Conservation (phyloP, 2,797 vertebrate species). For the Coluber constrictor region DNA sequence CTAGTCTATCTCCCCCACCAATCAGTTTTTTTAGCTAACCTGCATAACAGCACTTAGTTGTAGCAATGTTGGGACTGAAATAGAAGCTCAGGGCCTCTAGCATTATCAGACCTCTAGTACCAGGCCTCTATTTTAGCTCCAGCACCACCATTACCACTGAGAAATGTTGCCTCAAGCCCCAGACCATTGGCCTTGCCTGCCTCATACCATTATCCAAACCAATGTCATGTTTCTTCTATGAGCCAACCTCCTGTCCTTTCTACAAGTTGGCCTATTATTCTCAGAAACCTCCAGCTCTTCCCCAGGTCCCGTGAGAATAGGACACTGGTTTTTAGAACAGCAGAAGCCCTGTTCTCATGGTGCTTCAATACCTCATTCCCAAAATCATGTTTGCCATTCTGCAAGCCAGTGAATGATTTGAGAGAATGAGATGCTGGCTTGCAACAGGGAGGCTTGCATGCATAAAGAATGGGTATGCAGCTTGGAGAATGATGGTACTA, state of each 20-base stretch:
- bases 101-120: neutral
- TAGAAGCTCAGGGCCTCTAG: neutral
- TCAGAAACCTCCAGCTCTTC: neutral
- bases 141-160: neutral
- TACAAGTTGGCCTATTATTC: neutral
- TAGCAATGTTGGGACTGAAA: neutral
- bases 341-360: neutral
- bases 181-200: neutral
- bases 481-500: neutral
- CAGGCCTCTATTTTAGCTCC: neutral
- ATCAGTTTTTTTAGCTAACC: neutral
- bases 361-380: neutral
- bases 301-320: neutral
- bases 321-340: neutral
- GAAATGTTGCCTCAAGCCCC: neutral
- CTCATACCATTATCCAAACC: neutral
- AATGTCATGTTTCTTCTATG: neutral
- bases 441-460: neutral
- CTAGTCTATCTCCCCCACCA: neutral
- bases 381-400: neutral
- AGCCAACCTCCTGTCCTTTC: neutral
- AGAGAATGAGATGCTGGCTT: neutral
- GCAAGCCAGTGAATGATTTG: neutral
- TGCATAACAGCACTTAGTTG: neutral
- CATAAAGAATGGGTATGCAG: neutral